A percentile compares a stretch with the other conserved stretches of the same genome.
These are phyloP conservation scores for Eristalis tenax DNA, from an alignment of 2,888 invertebrate genomes.

Conservation along the genomic window DNA sequence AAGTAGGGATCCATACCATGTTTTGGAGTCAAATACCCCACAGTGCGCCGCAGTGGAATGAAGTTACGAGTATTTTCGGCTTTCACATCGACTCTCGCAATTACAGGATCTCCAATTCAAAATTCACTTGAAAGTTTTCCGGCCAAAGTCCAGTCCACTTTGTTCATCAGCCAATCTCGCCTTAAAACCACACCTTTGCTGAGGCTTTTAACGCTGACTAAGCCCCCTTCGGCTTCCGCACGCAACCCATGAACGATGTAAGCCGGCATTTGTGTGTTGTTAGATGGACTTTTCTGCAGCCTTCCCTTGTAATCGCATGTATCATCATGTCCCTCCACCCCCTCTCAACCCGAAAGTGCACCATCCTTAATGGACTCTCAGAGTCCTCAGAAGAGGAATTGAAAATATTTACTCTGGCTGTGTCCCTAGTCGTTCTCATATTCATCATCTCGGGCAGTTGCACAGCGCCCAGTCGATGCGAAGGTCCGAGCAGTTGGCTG, in stretches of 20 bases:
- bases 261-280: slow-evolving; percentile 42
- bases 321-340: not conserved
- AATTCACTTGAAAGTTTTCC: slow-evolving; percentile 17
- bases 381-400: not conserved
- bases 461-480: not conserved
- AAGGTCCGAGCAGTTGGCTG: no score
- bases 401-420: not conserved
- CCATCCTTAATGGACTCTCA: not conserved
- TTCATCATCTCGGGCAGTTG: not conserved
- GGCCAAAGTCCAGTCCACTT: not conserved
- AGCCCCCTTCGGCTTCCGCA: not conserved
- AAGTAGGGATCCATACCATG: no score
- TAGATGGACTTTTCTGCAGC: slow-evolving; percentile 27
- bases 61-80: no score
- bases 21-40: no score
- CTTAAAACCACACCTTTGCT: slow-evolving; percentile 39
- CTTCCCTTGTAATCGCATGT: not conserved
- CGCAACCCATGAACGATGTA: slow-evolving; percentile 3
- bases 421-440: not conserved
- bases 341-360: not conserved
- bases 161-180: not conserved
- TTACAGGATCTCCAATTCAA: not conserved
- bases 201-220: slow-evolving; percentile 39
- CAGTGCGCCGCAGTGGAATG: no score
- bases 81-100: no score